Percentiles rank a stretch among this genome's conserved stretches.
Evolutionary conservation across 2,888 invertebrate genomes (phyloP).

Genomic region (Rotaria sp.): DNA sequence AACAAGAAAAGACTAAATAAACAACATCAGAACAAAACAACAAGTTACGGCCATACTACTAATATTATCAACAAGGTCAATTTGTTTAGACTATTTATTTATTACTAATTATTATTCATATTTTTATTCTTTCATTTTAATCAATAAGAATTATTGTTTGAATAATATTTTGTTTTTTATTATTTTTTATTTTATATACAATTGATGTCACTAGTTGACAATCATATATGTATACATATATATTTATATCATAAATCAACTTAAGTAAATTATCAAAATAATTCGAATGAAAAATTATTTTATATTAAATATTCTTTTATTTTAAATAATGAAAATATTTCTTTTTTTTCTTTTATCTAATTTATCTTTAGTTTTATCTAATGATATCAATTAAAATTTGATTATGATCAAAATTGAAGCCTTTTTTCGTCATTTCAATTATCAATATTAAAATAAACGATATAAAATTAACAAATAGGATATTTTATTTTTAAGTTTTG

Average conservation of each 20-base stretch:
- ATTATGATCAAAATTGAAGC: too few relatives aligned
- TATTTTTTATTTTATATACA: background rate
- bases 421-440: too few relatives aligned
- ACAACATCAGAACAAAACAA: constrained; percentile 12
- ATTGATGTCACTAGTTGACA: background rate
- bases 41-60: background rate
- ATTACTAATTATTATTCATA: background rate
- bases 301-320: too few relatives aligned
- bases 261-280: too few relatives aligned
- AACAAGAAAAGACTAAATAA: constrained; percentile 5
- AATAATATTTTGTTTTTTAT: background rate
- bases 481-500: background rate
- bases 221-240: background rate
- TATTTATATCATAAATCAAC: background rate
- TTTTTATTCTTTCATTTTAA: background rate
- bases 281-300: too few relatives aligned
- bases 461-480: background rate
- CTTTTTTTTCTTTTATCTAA: too few relatives aligned
- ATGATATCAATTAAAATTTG: too few relatives aligned
- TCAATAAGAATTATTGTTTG: background rate
- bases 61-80: constrained; percentile 22
- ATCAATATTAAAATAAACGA: too few relatives aligned
- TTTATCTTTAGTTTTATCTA: too few relatives aligned
- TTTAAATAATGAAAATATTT: too few relatives aligned
- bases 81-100: background rate